Base-by-base conservation (phyloP, 1,140 invertebrate genomes). In the Meteorus sp. region DNA sequence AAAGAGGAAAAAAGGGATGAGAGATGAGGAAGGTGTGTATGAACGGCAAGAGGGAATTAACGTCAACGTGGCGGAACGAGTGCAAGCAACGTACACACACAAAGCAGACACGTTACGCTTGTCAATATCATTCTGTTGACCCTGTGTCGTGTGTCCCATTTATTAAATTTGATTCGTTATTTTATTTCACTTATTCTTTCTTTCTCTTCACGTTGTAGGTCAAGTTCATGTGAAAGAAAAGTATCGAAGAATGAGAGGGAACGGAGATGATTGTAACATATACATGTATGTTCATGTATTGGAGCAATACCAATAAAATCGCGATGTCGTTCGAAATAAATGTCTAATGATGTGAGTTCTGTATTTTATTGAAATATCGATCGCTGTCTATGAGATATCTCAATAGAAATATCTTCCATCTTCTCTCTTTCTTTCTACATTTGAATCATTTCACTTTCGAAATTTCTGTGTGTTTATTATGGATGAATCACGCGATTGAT, bases 311-410 rank as follows among this genome's bases (percentile, higher is more conserved):
- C n/a, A n/a, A n/a, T n/a, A n/a, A n/a, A n/a, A n/a, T n/a, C n/a
- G n/a, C n/a, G n/a, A n/a, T n/a, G n/a, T n/a, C n/a, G n/a, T n/a
- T n/a, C n/a, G n/a, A n/a, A n/a, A n/a, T n/a, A n/a, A n/a, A n/a
- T 44, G 47, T 56, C 68, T 75, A 75, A 74, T 68, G 71, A 74
- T 58, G 65, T 60, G 65, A 60, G 72, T 75, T 66, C 69, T 69
- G 64, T 67, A 66, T 68, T 69, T 45, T 48, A 70, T 73, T 70
- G 65, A 72, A 67, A 69, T 70, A 69, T 72, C 61, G 59, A 48
- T 53, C 37, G 27, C 17, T 37, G n/a, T n/a, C n/a, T n/a, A n/a
- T n/a, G n/a, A n/a, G n/a, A n/a, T n/a, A n/a, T n/a, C n/a, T n/a
- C n/a, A n/a, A n/a, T n/a, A n/a, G n/a, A n/a, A n/a, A n/a, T n/a